phyloP scores from a whole-genome alignment of 1,140 invertebrate species.

The Achroia grisella region DNA sequence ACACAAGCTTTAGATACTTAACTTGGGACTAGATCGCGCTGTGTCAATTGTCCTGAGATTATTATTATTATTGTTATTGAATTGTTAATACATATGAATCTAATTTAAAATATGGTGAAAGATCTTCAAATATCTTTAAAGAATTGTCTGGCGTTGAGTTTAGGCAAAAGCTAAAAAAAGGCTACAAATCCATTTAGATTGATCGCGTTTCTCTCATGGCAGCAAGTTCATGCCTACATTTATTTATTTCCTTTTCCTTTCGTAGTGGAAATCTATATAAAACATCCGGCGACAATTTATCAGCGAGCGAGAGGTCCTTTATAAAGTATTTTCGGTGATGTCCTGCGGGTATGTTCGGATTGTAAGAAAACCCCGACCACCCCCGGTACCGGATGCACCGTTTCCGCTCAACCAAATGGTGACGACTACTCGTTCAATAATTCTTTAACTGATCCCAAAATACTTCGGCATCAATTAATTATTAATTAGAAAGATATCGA shows the following conservation, averaged over 20 bases:
- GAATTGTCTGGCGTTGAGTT: too few relatives aligned
- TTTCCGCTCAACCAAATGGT: conserved; percentile 18
- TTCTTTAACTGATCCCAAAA: conserved; percentile 5
- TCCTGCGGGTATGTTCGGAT: conserved; percentile 18
- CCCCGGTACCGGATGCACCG: conserved; percentile 18
- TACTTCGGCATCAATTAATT: background rate
- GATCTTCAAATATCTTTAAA: too few relatives aligned
- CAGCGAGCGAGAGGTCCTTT: conserved; percentile 16
- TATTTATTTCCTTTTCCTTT: background rate
- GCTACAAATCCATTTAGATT: too few relatives aligned
- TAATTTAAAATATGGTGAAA: too few relatives aligned
- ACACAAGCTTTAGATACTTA: too few relatives aligned
- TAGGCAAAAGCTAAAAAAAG: too few relatives aligned
- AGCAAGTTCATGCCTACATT: background rate
- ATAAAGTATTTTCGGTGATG: conserved; percentile 23
- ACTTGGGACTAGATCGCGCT: too few relatives aligned
- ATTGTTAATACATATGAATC: too few relatives aligned
- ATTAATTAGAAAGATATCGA: background rate
- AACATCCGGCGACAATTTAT: conserved; percentile 26
- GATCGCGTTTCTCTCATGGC: background rate
- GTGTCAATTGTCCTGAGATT: too few relatives aligned
- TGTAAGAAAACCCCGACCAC: conserved; percentile 19
- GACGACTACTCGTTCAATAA: conserved; percentile 14
- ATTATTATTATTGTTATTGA: too few relatives aligned
- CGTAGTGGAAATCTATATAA: conserved; percentile 18